Percentiles rank a stretch among this genome's conserved stretches.
Conservation (phyloP, 1,140 invertebrate species). For the Proales similis region DNA sequence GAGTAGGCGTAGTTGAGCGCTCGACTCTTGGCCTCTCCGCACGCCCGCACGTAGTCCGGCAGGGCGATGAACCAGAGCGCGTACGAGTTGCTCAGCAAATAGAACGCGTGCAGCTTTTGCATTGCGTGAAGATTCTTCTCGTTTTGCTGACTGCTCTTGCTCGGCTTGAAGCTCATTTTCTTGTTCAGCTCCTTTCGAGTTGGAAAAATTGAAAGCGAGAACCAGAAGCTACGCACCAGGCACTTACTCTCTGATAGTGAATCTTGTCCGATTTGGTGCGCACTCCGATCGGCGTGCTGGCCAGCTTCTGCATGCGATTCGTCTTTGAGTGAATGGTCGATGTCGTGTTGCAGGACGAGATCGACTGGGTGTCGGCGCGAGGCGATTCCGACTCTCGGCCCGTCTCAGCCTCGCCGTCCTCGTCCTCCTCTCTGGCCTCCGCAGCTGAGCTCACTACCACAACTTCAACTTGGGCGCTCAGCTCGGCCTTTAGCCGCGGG, state of each 20-base stretch:
- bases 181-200: not conserved
- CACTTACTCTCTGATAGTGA: too few relatives aligned
- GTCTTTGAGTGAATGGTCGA: constrained; percentile 1
- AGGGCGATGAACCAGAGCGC: constrained; percentile 96
- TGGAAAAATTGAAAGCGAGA: too few relatives aligned
- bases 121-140: constrained; percentile 12
- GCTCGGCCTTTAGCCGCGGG: too few relatives aligned
- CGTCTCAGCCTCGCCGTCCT: too few relatives aligned
- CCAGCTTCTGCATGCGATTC: not conserved
- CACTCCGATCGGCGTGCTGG: constrained; percentile 25
- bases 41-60: constrained; percentile 64
- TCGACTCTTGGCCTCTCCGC: constrained; percentile 62
- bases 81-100: constrained; percentile 56
- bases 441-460: too few relatives aligned
- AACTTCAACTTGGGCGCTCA: too few relatives aligned
- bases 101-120: constrained; percentile 42
- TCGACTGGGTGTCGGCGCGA: constrained; percentile 28
- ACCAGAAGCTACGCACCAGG: too few relatives aligned
- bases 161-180: constrained; percentile 6
- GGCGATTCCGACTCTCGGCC: constrained; percentile 12
- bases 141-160: constrained; percentile 1
- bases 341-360: constrained; percentile 10
- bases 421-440: too few relatives aligned
- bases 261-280: constrained; percentile 24
- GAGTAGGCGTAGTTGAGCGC: constrained; percentile 76